Evolutionary conservation across 2,797 vertebrate genomes (phyloP).

Genomic region (Peromyscus nudipes): DNA sequence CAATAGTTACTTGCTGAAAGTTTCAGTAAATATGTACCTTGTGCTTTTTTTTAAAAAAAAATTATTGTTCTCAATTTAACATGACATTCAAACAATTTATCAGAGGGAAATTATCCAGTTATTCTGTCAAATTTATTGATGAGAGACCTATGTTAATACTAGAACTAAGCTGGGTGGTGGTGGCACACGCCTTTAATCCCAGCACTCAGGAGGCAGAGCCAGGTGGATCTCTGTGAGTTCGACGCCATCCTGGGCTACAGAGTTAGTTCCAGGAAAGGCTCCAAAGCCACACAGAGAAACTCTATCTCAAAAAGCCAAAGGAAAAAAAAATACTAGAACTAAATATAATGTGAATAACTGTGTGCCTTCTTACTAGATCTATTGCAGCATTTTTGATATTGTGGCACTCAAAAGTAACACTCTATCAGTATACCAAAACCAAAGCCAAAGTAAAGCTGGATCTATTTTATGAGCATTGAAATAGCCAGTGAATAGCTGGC

Average conservation of each 20-base stretch:
- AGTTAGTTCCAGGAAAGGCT: too few species aligned
- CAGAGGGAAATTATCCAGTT: not conserved
- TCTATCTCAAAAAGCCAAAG: too few species aligned
- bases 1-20: slow-evolving; percentile 37
- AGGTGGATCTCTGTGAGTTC: too few species aligned
- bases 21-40: slow-evolving; percentile 36
- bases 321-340: not conserved
- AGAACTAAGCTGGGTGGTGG: too few species aligned
- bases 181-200: too few species aligned
- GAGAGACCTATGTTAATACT: not conserved
- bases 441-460: not conserved
- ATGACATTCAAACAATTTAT: slow-evolving; percentile 5
- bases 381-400: not conserved
- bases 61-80: not conserved
- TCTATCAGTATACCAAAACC: not conserved
- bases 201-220: too few species aligned
- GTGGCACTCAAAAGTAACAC: not conserved
- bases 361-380: not conserved
- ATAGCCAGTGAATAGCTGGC: not conserved
- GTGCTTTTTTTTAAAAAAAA: not conserved
- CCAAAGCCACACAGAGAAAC: too few species aligned
- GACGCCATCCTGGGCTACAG: too few species aligned
- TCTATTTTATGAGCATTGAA: not conserved
- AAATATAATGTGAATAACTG: not conserved
- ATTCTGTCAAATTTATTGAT: not conserved